Evolutionary conservation across 2,113 vertebrate species (phyloP).

Genomic region (Callipepla californica): DNA sequence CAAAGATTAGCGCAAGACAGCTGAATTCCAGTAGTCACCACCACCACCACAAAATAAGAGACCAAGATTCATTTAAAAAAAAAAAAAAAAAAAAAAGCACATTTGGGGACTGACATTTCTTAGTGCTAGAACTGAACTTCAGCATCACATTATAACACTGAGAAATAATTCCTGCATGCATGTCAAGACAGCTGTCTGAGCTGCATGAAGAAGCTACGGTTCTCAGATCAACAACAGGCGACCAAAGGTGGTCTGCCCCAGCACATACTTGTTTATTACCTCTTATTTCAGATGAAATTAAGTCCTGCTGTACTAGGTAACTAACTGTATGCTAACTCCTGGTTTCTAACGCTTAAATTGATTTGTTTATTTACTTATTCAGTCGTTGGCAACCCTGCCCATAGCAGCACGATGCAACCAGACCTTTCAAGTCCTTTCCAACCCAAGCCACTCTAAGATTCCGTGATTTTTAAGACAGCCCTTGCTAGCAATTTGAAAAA

Average conservation of each 20-base stretch:
- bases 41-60: neutral
- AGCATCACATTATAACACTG: neutral
- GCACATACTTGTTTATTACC: neutral
- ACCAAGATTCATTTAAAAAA: neutral
- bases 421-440: too few relatives aligned
- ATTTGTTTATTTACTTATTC: too few relatives aligned
- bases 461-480: neutral
- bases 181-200: neutral
- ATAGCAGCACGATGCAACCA: too few relatives aligned
- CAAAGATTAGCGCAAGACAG: neutral
- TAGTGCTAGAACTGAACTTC: neutral
- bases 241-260: neutral
- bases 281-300: neutral
- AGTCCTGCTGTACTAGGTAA: neutral
- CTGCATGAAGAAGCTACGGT: neutral
- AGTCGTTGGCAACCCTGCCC: too few relatives aligned
- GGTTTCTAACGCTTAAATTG: neutral
- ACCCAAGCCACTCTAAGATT: too few relatives aligned
- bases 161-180: neutral
- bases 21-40: neutral
- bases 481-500: neutral
- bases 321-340: neutral
- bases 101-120: neutral
- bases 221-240: neutral
- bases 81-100: neutral